Evolutionary conservation across 1,140 invertebrate species (phyloP).

Genomic region (Euwallacea fornicatus): DNA sequence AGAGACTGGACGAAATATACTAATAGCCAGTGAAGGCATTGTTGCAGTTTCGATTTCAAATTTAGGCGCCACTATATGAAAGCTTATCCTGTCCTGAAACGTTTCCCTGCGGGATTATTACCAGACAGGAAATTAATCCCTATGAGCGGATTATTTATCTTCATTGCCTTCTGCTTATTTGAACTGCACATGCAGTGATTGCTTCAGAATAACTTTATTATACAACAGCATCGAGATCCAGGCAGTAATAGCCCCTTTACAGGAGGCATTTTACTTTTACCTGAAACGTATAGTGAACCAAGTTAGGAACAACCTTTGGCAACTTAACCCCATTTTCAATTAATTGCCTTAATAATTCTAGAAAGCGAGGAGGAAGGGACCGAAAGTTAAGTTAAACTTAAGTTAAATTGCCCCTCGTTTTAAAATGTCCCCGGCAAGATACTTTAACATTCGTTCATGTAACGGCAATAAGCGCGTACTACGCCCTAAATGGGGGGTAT

Average conservation of each 20-base stretch:
- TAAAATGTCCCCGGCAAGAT: constrained; percentile 30
- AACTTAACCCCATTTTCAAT: constrained; percentile 30
- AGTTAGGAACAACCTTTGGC: not conserved
- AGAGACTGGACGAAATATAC: no score
- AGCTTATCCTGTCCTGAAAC: constrained; percentile 3
- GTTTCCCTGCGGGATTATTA: constrained; percentile 2
- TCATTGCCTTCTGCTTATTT: constrained; percentile 8
- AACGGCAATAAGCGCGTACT: constrained; percentile 11
- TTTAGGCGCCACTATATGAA: not conserved
- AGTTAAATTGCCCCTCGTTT: constrained; percentile 31
- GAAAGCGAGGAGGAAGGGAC: constrained; percentile 27
- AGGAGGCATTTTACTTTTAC: no score
- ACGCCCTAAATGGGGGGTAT: constrained; percentile 35
- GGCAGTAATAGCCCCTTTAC: not conserved
- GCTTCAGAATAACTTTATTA: no score
- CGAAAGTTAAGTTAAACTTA: constrained; percentile 31
- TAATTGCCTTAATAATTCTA: constrained; percentile 36
- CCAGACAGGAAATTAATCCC: constrained; percentile 14
- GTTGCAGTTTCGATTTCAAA: no score
- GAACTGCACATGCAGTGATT: not conserved
- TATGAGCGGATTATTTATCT: constrained; percentile 12
- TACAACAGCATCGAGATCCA: not conserved
- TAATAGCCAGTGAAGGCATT: no score
- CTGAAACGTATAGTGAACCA: not conserved
- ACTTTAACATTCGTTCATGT: constrained; percentile 35